Evolutionary conservation across 2,888 invertebrate genomes (phyloP), one percentile per base, ranked within the genome.

Genomic region (Pheosia tremula): DNA sequence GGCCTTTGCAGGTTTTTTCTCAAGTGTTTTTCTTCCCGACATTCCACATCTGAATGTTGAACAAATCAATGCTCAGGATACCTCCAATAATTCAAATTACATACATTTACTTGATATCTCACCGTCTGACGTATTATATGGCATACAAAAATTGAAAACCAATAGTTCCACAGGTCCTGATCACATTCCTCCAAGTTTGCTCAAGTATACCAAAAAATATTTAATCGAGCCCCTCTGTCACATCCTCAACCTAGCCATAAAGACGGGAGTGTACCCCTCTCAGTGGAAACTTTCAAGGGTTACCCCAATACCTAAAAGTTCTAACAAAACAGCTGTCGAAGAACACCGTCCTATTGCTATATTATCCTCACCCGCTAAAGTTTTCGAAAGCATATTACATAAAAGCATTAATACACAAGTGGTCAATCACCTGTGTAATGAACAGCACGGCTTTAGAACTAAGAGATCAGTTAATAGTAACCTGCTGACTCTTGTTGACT

Each of bases 1-100:
- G 24, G 57, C 54, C 10, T 62, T 62, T 54, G 59, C 59, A 38
- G 13, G 41, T 2, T 59, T 53, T 54, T 62, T 62, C 11, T 3
- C 57, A 4, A 60, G 60, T 43, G 57, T 63, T 3, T 60, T 63
- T 57, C 36, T 47, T 6, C 50, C 56, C 3, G 43, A 43, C n/a
- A n/a, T 13, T 54, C 60, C 56, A 8, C 8, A 45, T 4, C 45
- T 45, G 45, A 39, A 7, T 39, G 7, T 39, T 39, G 39, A 39
- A 39, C 5, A 39, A 39, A 39, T 39, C 7, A 39, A 39, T 7
- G 39, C 39, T 39, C 39, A 39, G 39, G 7, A 39, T 39, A 39
- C 39, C 39, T 39, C 6, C 7, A 7, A 7, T 7, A 7, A 39
- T 39, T 39, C 5, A 6, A 39, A 39, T 39, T 39, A 39, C 7